Conservation (phyloP, 1,140 invertebrate genomes). For the Hylyphantes graminicola region DNA sequence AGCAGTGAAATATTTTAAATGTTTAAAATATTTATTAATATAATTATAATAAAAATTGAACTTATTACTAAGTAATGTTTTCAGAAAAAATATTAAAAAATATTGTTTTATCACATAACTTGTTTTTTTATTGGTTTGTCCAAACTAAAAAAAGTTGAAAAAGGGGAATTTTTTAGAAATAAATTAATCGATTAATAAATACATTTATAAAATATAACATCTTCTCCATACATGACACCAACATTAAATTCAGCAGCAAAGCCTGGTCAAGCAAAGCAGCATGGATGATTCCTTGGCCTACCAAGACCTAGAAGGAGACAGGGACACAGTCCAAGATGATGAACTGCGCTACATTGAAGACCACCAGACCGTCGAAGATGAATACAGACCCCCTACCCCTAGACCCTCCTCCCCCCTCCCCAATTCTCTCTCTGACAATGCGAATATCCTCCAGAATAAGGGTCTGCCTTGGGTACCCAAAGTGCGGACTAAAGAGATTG, state of each 20-base stretch:
- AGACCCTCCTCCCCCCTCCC: slow-evolving; percentile 61
- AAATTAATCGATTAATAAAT: no score
- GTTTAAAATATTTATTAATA: no score
- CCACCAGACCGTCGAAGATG: slow-evolving; percentile 54
- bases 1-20: no score
- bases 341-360: slow-evolving; percentile 64
- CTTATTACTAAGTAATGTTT: no score
- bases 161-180: no score
- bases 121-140: no score
- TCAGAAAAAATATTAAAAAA: no score
- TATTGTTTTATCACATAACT: no score
- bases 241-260: slow-evolving; percentile 69
- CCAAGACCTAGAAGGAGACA: slow-evolving; percentile 70
- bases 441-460: slow-evolving; percentile 50
- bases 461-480: slow-evolving; percentile 94
- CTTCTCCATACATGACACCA: no score
- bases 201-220: no score
- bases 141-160: no score
- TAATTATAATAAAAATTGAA: no score
- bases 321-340: slow-evolving; percentile 65
- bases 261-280: slow-evolving; percentile 92
- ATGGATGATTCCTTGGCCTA: slow-evolving; percentile 86
- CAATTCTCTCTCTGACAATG: slow-evolving; percentile 66
- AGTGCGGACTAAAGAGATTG: slow-evolving; percentile 93
- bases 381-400: slow-evolving; percentile 60